Base-by-base conservation (phyloP, 2,888 invertebrate species). In the Cistogaster globosa region DNA sequence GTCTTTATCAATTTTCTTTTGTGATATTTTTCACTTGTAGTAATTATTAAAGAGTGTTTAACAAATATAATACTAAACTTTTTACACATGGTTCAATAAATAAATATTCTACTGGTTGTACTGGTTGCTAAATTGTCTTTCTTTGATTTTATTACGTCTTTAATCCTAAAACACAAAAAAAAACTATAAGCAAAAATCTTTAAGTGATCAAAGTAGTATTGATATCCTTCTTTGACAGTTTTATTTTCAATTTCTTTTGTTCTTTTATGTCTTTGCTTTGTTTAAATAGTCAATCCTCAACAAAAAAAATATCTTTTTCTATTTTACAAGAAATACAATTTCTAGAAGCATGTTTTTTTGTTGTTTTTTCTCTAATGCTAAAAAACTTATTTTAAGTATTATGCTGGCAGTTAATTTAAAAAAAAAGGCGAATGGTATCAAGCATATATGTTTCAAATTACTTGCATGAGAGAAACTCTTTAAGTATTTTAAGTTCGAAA, bases 371-470 rank as follows among this genome's bases (percentile, higher is more conserved):
- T 51, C 67, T 51, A 58, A 62, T n/a, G 38, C 11, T 0, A 12
- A 26, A 38, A 38, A 74, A 57, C 11, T 20, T 71, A 14, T 84
- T 75, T 71, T 58, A 69, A 74, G 51, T 69, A 58, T 77, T 78
- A 85, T 85, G 82, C 84, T 82, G 84, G 82, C 82, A 75, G 82
- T 82, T 85, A 78, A 82, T 75, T 78, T 72, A n/a, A n/a, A 69
- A 42, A 38, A 11, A 32, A 11, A 32, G 6, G 32, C 32, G 20
- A 53, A 53, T 18, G 20, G 5, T 20, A 11, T 7, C n/a, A 9
- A n/a, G 18, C 18, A 57, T 16, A 18, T 32, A 16, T 36, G 36
- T n/a, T 36, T 60, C 26, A 36, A 36, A 60, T n/a, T 36, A n/a
- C 6, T 18, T 8, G 36, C 9, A 32, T 18, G 57, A 32, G 12